Conservation (phyloP, 2,888 invertebrate genomes). For the Lochmaea crataegi region DNA sequence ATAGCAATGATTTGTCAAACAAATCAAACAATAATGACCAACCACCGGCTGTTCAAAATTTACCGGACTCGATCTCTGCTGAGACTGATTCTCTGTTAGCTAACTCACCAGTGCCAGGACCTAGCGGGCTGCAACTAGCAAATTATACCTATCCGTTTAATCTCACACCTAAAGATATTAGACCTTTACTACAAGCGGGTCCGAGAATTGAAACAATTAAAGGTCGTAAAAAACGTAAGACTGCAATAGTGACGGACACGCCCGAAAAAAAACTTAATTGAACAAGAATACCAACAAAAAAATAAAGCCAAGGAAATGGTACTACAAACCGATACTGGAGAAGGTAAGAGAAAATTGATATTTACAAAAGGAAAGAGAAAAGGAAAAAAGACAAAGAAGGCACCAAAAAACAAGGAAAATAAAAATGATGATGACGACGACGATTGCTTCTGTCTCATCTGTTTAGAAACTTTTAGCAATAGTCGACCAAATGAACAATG, state of each 20-base stretch:
- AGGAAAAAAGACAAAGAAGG: neutral
- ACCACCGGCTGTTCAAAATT: too few species aligned
- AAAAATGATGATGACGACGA: neutral
- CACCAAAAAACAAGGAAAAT: neutral
- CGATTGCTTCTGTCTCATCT: too few species aligned
- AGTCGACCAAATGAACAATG: neutral
- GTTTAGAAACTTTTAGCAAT: neutral
- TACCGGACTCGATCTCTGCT: too few species aligned
- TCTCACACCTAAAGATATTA: neutral
- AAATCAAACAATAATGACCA: neutral
- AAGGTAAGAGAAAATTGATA: constrained; percentile 12
- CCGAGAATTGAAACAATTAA: neutral
- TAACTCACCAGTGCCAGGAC: neutral
- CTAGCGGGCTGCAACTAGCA: neutral
- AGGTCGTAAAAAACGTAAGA: neutral
- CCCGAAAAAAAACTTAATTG: neutral
- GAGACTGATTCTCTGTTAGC: too few species aligned
- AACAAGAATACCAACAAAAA: constrained; percentile 2
- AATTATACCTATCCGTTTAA: neutral
- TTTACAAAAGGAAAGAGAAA: too few species aligned
- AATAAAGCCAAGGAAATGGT: neutral
- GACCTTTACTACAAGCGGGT: neutral
- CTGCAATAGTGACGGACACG: neutral
- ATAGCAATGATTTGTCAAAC: neutral
- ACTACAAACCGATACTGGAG: neutral